Percentiles rank a stretch among this genome's conserved stretches.
phyloP scores from a whole-genome alignment of 2,113 vertebrate species.

The Phylloscopus trochilus region DNA sequence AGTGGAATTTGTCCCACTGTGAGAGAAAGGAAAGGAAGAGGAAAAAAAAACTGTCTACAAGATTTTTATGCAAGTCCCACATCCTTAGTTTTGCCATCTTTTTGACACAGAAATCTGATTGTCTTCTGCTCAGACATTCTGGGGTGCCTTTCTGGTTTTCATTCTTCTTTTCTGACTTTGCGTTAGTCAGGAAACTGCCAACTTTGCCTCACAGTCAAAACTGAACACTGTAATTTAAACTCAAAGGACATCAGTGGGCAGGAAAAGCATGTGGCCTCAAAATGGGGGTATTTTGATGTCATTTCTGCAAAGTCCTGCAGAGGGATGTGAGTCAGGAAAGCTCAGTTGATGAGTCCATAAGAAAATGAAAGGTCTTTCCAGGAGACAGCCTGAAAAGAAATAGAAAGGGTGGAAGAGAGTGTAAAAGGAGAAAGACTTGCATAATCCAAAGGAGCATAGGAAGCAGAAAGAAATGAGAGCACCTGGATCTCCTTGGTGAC shows the following conservation, averaged over 20 bases:
- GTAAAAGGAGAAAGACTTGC: background rate
- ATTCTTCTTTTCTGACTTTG: background rate
- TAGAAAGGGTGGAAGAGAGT: background rate
- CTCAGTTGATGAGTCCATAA: background rate
- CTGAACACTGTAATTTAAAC: background rate
- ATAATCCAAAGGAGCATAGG: background rate
- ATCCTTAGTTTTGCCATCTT: slow-evolving; percentile 19
- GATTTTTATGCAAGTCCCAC: slow-evolving; percentile 33
- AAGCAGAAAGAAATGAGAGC: background rate
- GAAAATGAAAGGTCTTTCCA: background rate
- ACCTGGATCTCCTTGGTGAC: background rate
- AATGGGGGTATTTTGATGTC: background rate
- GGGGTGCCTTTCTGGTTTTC: background rate
- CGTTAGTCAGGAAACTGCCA: background rate
- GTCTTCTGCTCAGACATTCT: slow-evolving; percentile 17
- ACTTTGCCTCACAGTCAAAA: background rate
- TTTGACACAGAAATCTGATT: slow-evolving; percentile 4
- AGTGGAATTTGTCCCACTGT: slow-evolving; percentile 48
- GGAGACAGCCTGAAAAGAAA: background rate
- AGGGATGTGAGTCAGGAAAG: background rate
- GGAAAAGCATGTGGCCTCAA: background rate
- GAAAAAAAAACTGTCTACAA: background rate
- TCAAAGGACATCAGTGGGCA: background rate
- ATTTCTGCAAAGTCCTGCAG: background rate
- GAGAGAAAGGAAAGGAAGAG: slow-evolving; percentile 9